These are phyloP conservation scores for Polypterus senegalus DNA, from an alignment of 2,113 vertebrate genomes.

Conservation along the genomic window DNA sequence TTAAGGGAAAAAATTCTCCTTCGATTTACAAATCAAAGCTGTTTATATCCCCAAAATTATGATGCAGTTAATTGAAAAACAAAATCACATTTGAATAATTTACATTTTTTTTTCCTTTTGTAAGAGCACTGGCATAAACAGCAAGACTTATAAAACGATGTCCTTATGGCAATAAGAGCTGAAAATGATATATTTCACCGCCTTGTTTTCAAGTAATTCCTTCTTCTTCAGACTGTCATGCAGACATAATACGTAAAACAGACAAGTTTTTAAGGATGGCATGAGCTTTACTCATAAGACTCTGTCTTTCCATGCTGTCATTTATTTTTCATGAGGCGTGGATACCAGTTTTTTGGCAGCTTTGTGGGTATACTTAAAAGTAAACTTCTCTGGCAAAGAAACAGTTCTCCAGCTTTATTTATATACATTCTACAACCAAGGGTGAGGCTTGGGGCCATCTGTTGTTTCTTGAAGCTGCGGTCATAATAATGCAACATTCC, in stretches of 20 bases:
- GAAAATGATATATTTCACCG: no score
- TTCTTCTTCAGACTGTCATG: no score
- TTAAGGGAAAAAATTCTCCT: no score
- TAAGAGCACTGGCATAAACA: no score
- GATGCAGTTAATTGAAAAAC: no score
- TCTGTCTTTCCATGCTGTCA: slow-evolving; percentile 13
- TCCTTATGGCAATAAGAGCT: no score
- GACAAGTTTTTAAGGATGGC: not conserved
- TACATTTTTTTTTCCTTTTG: no score
- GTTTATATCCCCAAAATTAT: no score
- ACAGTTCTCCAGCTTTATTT: slow-evolving; percentile 16
- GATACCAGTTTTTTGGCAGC: slow-evolving; percentile 10
- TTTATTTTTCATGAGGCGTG: slow-evolving; percentile 17
- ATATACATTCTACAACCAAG: slow-evolving; percentile 24
- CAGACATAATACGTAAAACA: not conserved
- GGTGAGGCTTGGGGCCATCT: slow-evolving; percentile 39
- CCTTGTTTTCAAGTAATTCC: no score
- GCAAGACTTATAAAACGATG: no score
- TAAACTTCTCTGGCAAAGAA: slow-evolving; percentile 9
- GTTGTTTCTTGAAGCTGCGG: slow-evolving; percentile 43
- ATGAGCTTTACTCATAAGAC: slow-evolving; percentile 7
- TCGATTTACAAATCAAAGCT: no score
- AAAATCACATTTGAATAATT: no score
- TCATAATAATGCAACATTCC: slow-evolving; percentile 42
- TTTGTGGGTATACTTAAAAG: slow-evolving; percentile 22